Percentiles rank a stretch among this genome's conserved stretches.
These are phyloP conservation scores for Dipus sagitta DNA, from an alignment of 2,797 vertebrate species.

Conservation along the genomic window DNA sequence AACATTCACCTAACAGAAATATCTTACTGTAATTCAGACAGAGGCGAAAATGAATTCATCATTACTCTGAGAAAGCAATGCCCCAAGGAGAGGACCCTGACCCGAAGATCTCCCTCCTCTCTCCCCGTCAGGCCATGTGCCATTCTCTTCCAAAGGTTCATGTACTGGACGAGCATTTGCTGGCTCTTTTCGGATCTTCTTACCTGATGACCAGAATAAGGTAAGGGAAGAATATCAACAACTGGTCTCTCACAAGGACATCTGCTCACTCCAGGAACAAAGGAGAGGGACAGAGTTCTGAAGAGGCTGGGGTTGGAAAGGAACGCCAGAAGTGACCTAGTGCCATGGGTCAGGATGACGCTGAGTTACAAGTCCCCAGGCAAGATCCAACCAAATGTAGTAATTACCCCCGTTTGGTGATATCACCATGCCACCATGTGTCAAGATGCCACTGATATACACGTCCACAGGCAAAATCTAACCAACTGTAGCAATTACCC, in stretches of 20 bases:
- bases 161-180: rapidly evolving
- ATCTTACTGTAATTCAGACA: neutral
- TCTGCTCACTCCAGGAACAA: rapidly evolving
- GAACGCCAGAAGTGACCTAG: neutral
- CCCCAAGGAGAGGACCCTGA: neutral
- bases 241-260: neutral
- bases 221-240: neutral
- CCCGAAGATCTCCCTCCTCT: neutral
- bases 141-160: neutral
- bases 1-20: neutral
- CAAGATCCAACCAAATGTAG: neutral
- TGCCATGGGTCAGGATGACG: neutral
- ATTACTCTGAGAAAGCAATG: neutral
- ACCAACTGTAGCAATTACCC: no score
- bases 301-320: no score
- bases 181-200: neutral
- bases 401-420: neutral
- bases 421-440: no score
- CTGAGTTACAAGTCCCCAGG: neutral
- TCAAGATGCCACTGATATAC: no score
- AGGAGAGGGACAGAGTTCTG: neutral
- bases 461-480: no score
- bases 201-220: neutral
- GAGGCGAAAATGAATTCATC: neutral
- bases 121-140: neutral